Evolutionary conservation across 2,797 vertebrate species (phyloP).

Genomic region (Phrynocephalus vlangalii): DNA sequence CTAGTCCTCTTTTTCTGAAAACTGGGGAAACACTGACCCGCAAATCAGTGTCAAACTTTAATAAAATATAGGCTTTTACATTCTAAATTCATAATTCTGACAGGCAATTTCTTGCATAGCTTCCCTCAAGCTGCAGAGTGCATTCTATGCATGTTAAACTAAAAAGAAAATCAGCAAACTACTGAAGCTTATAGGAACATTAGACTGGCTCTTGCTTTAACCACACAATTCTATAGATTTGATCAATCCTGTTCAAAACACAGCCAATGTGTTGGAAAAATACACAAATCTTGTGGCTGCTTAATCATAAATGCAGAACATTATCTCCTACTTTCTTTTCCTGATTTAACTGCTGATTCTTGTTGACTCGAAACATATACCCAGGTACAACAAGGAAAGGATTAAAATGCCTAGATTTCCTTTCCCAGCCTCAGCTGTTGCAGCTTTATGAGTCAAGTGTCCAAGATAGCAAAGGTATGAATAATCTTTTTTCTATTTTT

Average conservation of each 20-base stretch:
- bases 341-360: not conserved
- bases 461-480: not conserved
- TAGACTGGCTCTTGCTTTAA: not conserved
- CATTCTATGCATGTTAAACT: slow-evolving; percentile 2
- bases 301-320: not conserved
- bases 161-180: slow-evolving; percentile 1
- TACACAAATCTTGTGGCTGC: not conserved
- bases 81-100: not conserved
- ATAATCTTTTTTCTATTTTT: not conserved
- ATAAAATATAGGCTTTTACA: not conserved
- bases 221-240: not conserved
- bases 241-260: not conserved
- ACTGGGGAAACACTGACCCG: not conserved
- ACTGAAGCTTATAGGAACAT: not conserved
- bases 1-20: slow-evolving; percentile 1
- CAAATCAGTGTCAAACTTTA: not conserved
- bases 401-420: not conserved
- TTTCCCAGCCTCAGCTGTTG: not conserved
- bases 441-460: not conserved
- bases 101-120: not conserved
- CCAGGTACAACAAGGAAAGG: rapidly evolving
- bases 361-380: not conserved
- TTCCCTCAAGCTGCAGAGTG: not conserved
- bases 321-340: not conserved
- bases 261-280: not conserved